Percentiles rank a stretch among this genome's conserved stretches.
Evolutionary conservation across 37 sponge, comb jelly and placozoan genomes (phyloP).

Genomic region (Hormiphora californensis): DNA sequence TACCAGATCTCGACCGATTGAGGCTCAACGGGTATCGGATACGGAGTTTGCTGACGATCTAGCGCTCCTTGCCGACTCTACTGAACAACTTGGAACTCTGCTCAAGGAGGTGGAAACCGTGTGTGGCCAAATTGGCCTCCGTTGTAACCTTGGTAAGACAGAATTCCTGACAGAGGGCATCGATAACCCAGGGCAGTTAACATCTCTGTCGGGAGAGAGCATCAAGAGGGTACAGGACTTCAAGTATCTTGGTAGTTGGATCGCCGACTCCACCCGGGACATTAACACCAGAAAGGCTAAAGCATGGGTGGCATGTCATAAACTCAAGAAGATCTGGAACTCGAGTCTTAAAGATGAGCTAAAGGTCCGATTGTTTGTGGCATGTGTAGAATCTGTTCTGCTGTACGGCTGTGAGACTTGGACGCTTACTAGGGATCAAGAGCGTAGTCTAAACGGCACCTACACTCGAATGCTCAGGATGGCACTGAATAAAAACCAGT

Average conservation of each 20-base stretch:
- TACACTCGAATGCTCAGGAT: conserved; percentile 17
- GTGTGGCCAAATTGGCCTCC: too few relatives aligned
- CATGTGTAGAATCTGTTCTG: not conserved
- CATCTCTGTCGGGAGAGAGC: too few relatives aligned
- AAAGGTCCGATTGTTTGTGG: not conserved
- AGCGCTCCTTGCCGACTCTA: too few relatives aligned
- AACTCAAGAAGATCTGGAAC: conserved; percentile 3
- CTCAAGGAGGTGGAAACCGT: too few relatives aligned
- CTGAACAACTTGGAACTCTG: too few relatives aligned
- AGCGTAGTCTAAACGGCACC: not conserved
- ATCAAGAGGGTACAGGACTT: not conserved
- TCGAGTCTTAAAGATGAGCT: not conserved
- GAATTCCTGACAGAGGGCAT: too few relatives aligned
- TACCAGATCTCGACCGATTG: too few relatives aligned
- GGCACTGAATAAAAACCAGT: not conserved
- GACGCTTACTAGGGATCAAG: not conserved
- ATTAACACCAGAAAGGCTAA: too few relatives aligned
- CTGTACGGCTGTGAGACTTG: not conserved
- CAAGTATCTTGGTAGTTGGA: not conserved
- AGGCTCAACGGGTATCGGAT: too few relatives aligned
- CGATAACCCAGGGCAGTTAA: too few relatives aligned
- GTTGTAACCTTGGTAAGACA: too few relatives aligned
- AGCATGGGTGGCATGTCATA: not conserved
- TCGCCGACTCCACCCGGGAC: not conserved
- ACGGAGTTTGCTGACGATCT: too few relatives aligned